These are phyloP conservation scores for Sylvia atricapilla DNA, from an alignment of 2,113 vertebrate genomes.

Conservation along the genomic window DNA sequence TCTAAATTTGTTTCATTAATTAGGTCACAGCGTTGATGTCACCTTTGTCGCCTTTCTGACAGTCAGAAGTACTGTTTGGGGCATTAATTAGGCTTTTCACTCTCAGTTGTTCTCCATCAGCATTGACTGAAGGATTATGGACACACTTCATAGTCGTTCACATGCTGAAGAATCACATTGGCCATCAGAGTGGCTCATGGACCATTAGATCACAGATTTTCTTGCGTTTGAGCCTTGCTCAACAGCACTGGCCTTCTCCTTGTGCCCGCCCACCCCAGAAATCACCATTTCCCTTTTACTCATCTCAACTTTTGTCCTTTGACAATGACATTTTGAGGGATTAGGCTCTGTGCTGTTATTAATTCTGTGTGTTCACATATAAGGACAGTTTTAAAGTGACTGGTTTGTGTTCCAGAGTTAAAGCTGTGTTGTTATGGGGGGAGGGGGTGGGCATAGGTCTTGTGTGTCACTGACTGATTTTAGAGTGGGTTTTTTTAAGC, in stretches of 20 bases:
- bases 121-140: not conserved
- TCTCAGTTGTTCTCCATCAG: not conserved
- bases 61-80: not conserved
- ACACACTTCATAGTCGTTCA: not conserved
- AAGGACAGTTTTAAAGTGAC: not conserved
- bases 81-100: not conserved
- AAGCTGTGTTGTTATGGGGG: not conserved
- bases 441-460: not conserved
- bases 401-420: not conserved
- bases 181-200: not conserved
- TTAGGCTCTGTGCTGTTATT: not conserved
- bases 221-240: not conserved
- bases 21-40: not conserved
- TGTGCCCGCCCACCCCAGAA: not conserved
- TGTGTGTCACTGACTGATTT: not conserved
- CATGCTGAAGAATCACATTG: not conserved
- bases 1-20: not conserved
- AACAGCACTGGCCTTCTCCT: not conserved
- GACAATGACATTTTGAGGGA: not conserved
- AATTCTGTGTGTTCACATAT: not conserved
- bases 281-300: not conserved
- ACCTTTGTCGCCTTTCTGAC: not conserved
- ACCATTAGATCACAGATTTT: not conserved
- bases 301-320: not conserved
- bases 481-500: not conserved